Conservation (phyloP, 1,140 invertebrate species). For the Pachyrhynchus sulphureomaculatus region DNA sequence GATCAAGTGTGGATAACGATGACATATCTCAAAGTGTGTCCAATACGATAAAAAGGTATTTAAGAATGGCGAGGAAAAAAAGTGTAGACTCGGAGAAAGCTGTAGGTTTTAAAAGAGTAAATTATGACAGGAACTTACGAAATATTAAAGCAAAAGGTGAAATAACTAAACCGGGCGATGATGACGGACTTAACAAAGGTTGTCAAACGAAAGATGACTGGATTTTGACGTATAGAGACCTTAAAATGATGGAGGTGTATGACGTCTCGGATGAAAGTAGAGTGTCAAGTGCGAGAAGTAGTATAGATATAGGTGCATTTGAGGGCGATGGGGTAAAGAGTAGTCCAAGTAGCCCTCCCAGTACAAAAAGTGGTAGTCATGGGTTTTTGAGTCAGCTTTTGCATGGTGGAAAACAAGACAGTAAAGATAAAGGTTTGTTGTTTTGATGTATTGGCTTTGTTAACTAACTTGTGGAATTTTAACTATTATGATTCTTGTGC, state of each 20-base stretch:
- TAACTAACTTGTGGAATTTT: background rate
- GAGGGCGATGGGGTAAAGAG: conserved; percentile 46
- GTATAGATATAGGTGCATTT: conserved; percentile 56
- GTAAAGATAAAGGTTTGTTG: conserved; percentile 44
- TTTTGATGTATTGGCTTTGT: background rate
- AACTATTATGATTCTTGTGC: background rate
- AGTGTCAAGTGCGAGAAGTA: conserved; percentile 58
- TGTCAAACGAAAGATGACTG: conserved; percentile 74
- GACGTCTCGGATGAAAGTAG: conserved; percentile 48
- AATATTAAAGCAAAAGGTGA: conserved; percentile 80
- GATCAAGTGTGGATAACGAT: conserved; percentile 76
- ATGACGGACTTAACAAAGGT: conserved; percentile 70
- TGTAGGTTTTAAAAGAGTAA: conserved; percentile 82
- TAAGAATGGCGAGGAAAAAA: conserved; percentile 82
- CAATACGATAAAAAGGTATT: conserved; percentile 80
- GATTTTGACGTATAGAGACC: conserved; percentile 56
- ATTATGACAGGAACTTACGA: conserved; percentile 80
- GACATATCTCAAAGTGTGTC: conserved; percentile 82
- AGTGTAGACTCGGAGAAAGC: conserved; percentile 76
- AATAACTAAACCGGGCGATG: conserved; percentile 70
- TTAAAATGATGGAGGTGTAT: conserved; percentile 44
- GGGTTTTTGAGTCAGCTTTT: conserved; percentile 68
- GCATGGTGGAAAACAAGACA: conserved; percentile 58
- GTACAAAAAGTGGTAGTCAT: conserved; percentile 55
- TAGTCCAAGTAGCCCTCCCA: conserved; percentile 55